phyloP scores from a whole-genome alignment of 2,797 vertebrate genomes.

The Pangasius djambal region DNA sequence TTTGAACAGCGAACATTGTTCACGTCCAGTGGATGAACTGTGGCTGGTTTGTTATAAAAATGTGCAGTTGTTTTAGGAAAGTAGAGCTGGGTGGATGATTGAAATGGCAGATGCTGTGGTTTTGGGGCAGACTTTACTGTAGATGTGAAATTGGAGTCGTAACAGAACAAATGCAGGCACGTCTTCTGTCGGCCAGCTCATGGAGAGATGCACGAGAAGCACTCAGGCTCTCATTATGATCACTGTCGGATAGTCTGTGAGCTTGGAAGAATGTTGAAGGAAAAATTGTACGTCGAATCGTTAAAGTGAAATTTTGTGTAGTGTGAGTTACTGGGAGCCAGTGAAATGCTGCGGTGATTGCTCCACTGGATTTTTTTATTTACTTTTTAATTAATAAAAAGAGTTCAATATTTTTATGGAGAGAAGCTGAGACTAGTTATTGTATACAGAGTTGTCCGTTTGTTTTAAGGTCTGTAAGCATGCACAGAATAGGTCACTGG shows the following conservation, averaged over 20 bases:
- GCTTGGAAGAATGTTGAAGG: not conserved
- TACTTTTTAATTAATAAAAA: too few relatives aligned
- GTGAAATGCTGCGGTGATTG: not conserved
- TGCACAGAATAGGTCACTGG: not conserved
- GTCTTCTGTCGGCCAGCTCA: constrained; percentile 43
- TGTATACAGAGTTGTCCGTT: not conserved
- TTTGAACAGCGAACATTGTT: not conserved
- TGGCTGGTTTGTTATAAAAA: constrained; percentile 35
- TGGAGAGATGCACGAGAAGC: constrained; percentile 17
- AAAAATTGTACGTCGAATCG: not conserved
- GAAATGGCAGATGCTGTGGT: constrained; percentile 61
- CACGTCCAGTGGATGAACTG: not conserved
- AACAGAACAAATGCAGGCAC: constrained; percentile 51
- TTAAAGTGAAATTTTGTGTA: not conserved
- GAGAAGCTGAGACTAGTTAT: not conserved
- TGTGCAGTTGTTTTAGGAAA: constrained; percentile 55
- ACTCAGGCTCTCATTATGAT: not conserved
- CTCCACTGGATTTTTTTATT: too few relatives aligned
- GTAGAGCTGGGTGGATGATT: constrained; percentile 53
- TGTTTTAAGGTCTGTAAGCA: not conserved
- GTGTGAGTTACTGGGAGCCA: not conserved
- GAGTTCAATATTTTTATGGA: not conserved
- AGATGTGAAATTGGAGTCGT: constrained; percentile 57
- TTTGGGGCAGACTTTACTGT: constrained; percentile 58
- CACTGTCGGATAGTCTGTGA: not conserved